A percentile compares a stretch with the other conserved stretches of the same genome.
phyloP scores from a whole-genome alignment of 2,113 vertebrate genomes.

The Agapornis roseicollis region DNA sequence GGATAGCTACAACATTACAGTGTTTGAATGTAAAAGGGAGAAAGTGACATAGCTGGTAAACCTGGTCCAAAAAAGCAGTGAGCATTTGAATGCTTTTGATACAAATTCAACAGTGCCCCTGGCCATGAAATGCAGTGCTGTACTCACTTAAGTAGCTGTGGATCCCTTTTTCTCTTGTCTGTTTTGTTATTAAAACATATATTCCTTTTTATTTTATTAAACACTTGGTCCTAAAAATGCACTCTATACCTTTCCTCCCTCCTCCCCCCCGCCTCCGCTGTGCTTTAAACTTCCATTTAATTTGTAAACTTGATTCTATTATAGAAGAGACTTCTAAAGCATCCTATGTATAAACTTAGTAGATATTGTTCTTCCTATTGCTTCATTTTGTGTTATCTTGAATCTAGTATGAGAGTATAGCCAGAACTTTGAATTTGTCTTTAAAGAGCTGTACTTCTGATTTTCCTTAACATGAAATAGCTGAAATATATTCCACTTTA shows the following conservation, averaged over 20 bases:
- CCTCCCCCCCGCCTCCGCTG: accelerated
- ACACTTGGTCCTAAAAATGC: background rate
- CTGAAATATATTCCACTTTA: background rate
- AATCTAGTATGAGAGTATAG: background rate
- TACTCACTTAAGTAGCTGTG: background rate
- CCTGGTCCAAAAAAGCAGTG: background rate
- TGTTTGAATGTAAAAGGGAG: background rate
- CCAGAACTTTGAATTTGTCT: background rate
- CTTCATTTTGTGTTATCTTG: background rate
- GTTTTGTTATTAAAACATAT: background rate
- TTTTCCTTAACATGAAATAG: background rate
- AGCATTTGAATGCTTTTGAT: background rate
- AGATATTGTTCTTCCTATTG: background rate
- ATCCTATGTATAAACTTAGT: background rate
- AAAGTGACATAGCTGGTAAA: background rate
- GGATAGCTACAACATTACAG: background rate
- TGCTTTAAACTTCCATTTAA: background rate
- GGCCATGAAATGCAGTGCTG: background rate
- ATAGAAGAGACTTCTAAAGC: background rate
- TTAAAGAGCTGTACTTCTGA: background rate
- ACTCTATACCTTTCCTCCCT: background rate
- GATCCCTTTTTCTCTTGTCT: background rate
- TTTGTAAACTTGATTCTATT: background rate
- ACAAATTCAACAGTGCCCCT: background rate
- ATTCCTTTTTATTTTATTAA: background rate